These are phyloP conservation scores for Silurus glanis DNA, from an alignment of 2,113 vertebrate species.

Conservation along the genomic window DNA sequence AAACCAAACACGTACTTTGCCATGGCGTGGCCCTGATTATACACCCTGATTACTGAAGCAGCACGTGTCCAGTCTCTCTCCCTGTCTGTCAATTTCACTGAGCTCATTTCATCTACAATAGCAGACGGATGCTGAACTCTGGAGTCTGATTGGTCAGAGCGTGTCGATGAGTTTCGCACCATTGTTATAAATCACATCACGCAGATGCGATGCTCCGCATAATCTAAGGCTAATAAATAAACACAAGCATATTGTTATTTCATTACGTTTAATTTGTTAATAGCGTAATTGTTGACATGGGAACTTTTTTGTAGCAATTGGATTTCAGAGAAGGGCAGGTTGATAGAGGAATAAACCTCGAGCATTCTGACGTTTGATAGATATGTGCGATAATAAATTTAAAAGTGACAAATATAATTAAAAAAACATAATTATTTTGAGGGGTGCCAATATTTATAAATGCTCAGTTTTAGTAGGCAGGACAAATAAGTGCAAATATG, in stretches of 20 bases:
- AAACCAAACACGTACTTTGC: neutral
- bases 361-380: no score
- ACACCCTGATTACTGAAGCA: neutral
- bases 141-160: neutral
- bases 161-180: neutral
- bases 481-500: no score
- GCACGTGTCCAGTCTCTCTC: neutral
- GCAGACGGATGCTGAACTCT: neutral
- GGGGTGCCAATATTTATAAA: no score
- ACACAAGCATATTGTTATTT: neutral
- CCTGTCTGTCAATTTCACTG: neutral
- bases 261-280: neutral
- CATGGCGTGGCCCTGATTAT: neutral
- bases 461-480: no score
- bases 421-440: no score
- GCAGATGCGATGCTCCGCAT: neutral
- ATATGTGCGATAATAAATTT: no score
- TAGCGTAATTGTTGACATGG: neutral
- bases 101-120: neutral
- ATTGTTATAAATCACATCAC: neutral
- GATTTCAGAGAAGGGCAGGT: neutral
- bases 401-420: no score
- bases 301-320: neutral
- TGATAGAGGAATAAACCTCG: no score
- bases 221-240: neutral